These are phyloP conservation scores for Entomobrya proxima DNA, from an alignment of 2,888 invertebrate genomes.

Conservation along the genomic window DNA sequence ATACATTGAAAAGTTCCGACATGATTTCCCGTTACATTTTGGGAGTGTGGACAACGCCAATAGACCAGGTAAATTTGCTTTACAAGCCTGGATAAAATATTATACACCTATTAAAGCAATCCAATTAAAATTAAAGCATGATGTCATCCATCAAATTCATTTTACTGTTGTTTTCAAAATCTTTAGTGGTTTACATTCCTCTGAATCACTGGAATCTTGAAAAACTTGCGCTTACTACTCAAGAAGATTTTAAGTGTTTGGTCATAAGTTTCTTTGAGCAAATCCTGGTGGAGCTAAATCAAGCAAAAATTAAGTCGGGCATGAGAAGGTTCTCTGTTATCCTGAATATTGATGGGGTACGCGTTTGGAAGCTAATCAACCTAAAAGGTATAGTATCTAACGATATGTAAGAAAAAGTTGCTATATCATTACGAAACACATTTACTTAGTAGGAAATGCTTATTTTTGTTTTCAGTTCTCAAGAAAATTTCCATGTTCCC, in stretches of 20 bases:
- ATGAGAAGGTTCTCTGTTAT: background rate
- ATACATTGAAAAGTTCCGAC: background rate
- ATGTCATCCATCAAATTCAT: background rate
- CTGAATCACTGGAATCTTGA: background rate
- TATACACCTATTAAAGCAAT: no score
- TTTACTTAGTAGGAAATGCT: background rate
- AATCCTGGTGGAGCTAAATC: no score
- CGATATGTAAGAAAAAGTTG: no score
- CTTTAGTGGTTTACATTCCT: background rate
- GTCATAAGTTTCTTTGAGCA: conserved; percentile 3
- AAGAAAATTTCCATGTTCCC: background rate
- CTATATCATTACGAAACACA: background rate
- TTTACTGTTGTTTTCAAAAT: background rate
- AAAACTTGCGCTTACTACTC: background rate
- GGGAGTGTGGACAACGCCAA: background rate
- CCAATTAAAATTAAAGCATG: no score
- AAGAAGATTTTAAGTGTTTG: background rate
- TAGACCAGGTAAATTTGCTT: background rate
- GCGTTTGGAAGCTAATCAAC: background rate
- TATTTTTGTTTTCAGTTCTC: background rate
- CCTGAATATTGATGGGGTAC: background rate
- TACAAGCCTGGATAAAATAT: background rate
- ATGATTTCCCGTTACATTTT: background rate
- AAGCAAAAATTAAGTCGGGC: background rate
- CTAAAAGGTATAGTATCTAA: background rate